Conservation (phyloP, 2,888 invertebrate species). For the Hanleya hanleyi region DNA sequence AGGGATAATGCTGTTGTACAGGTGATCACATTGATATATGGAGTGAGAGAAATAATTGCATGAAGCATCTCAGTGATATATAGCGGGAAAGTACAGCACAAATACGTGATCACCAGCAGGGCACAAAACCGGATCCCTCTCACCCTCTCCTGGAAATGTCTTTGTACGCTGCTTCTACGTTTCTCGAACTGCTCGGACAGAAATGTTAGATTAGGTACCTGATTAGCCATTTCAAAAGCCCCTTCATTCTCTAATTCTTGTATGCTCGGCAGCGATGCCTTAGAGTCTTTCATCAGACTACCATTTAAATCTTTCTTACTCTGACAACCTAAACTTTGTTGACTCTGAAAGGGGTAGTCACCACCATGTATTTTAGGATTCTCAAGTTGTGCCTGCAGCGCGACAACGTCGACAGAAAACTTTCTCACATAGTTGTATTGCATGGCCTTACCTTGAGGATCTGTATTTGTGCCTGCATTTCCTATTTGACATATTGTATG, state of each 20-base stretch:
- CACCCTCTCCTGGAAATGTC: slow-evolving; percentile 1
- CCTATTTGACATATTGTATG: slow-evolving; percentile 66
- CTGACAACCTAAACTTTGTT: neutral
- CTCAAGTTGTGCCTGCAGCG: slow-evolving; percentile 69
- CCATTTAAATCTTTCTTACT: slow-evolving; percentile 6
- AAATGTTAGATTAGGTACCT: neutral
- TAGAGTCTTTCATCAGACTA: neutral
- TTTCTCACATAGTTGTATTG: slow-evolving; percentile 70
- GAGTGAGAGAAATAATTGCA: slow-evolving; percentile 38
- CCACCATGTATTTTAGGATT: slow-evolving; percentile 67
- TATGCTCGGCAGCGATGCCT: slow-evolving; percentile 3
- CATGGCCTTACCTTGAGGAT: slow-evolving; percentile 51
- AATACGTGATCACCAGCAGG: slow-evolving; percentile 50
- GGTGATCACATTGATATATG: slow-evolving; percentile 56
- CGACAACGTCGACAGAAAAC: slow-evolving; percentile 71
- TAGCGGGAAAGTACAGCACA: slow-evolving; percentile 56
- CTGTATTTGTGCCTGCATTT: slow-evolving; percentile 45
- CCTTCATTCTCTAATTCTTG: neutral
- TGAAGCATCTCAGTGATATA: slow-evolving; percentile 54
- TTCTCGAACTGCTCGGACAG: slow-evolving; percentile 1
- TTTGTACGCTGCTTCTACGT: neutral
- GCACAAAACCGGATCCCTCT: neutral
- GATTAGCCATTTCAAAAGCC: neutral
- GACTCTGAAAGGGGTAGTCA: slow-evolving; percentile 16
- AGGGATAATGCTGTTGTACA: slow-evolving; percentile 58